Evolutionary conservation across 2,113 vertebrate species (phyloP), one percentile per base, ranked within the genome.

Genomic region (Ameiurus melas): DNA sequence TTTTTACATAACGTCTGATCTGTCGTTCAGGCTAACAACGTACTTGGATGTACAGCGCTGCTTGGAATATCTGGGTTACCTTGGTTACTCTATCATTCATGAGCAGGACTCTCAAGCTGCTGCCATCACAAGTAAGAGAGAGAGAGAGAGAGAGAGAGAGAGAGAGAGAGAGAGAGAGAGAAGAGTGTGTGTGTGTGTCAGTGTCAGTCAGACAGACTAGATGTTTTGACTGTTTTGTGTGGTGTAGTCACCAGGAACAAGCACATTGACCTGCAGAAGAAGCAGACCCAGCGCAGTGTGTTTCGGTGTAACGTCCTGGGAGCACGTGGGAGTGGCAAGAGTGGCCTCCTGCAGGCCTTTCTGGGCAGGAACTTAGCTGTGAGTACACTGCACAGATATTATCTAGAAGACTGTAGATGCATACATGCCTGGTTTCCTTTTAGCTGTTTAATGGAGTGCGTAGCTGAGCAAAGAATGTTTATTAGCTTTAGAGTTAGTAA

Each of bases 191-290:
- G 1, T 86, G 13, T 17, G 10, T 75, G 14, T 22, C n/a, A n/a
- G n/a, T n/a, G n/a, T n/a, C 36, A 36, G 36, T 7, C 43, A 47
- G 43, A 47, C 43, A 47, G 43, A 47, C 43, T 47, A 47, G 43
- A 47, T 47, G 43, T 47, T 47, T 47, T 47, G 43, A 47, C 43
- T 13, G 68, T 43, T 27, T 57, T 62, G 58, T 62, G 2, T 83
- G 17, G 81, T 89, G 85, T 92, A 99, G 98, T 99, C 89, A 99
- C 98, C 5, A 97, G 98, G 91, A 98, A 98, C 94, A 99, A 99
- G 92, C 97, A 98, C 91, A 98, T 99, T 85, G 98, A 99, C 90
- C 96, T 99, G 60, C 98, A 99, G 94, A 99, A 99, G 95, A 98
- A 97, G 85, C 98, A 99, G 89, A 99, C 98, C 39, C 98, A 99